Base-by-base conservation (phyloP, 2,888 invertebrate species). In the Baronia brevicornis region DNA sequence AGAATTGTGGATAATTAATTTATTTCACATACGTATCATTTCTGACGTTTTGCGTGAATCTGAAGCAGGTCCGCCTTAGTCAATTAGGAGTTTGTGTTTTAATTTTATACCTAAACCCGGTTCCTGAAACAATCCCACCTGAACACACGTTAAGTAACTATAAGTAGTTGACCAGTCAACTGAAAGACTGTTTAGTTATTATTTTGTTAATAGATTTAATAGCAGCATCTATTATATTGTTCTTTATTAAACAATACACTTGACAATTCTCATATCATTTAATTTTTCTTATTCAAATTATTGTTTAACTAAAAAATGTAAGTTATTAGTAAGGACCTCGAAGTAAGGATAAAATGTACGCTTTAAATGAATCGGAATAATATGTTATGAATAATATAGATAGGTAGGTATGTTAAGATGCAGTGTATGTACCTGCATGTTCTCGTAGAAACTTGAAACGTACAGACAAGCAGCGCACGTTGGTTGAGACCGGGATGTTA, bases 321-420 rank as follows among this genome's bases (percentile, higher is more conserved):
- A 62, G 60, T n/a, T n/a, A 36, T 11, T 36, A 51, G 59, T 78
- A 75, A 75, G 79, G 62, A 77, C 70, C 71, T 79, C 68, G 56
- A 60, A 60, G 58, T 80, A 79, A 80, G 74, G 65, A 82, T 80
- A 80, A 82, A 82, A 78, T 80, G 78, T 84, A 84, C 84, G 84
- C 84, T 82, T 84, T 84, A 84, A 84, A 72, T 78, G 82, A 79
- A 78, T 79, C 74, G 68, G 64, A 46, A 70, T 73, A 79, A 63
- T 69, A 69, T 79, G 60, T 73, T 66, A 60, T 77, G 73, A 77
- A 59, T 27, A 36, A 69, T 65, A 72, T 79, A 80, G 75, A 67
- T 78, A 79, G 78, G 72, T 78, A 79, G 77, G 59, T 73, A 72
- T 63, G 60, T 53, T 78, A 78, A 75, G 75, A 60, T 60, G 73